Conservation (phyloP, 2,888 invertebrate genomes). For the Leptura quadrifasciata region DNA sequence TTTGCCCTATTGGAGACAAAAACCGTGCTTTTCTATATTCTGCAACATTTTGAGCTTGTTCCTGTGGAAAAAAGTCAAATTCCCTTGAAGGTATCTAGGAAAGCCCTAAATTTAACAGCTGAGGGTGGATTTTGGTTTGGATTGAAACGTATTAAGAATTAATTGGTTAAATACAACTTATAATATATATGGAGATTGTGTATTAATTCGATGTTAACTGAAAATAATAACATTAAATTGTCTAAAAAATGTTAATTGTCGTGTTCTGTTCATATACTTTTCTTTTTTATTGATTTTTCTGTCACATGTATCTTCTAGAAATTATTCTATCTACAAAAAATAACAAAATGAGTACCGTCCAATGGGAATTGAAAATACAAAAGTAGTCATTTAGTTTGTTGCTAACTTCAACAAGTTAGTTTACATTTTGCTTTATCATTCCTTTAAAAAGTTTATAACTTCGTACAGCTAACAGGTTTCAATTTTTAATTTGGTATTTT, state of each 20-base stretch:
- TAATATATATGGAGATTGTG: not conserved
- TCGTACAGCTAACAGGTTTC: no score
- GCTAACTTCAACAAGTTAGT: no score
- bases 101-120: slow-evolving; percentile 55
- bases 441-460: no score
- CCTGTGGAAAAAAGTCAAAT: slow-evolving; percentile 64
- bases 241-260: no score
- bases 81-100: slow-evolving; percentile 61
- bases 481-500: no score
- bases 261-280: no score
- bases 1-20: slow-evolving; percentile 69
- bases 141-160: slow-evolving; percentile 52
- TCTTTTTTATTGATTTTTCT: no score
- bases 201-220: not conserved
- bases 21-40: slow-evolving; percentile 63
- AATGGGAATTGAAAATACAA: no score
- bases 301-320: no score
- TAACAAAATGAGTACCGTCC: no score
- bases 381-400: no score
- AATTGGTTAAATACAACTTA: not conserved
- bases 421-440: no score
- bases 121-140: slow-evolving; percentile 65
- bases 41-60: slow-evolving; percentile 66
- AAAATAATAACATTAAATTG: not conserved
- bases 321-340: not conserved